Evolutionary conservation across 2,113 vertebrate genomes (phyloP).

Genomic region (Nestor notabilis): DNA sequence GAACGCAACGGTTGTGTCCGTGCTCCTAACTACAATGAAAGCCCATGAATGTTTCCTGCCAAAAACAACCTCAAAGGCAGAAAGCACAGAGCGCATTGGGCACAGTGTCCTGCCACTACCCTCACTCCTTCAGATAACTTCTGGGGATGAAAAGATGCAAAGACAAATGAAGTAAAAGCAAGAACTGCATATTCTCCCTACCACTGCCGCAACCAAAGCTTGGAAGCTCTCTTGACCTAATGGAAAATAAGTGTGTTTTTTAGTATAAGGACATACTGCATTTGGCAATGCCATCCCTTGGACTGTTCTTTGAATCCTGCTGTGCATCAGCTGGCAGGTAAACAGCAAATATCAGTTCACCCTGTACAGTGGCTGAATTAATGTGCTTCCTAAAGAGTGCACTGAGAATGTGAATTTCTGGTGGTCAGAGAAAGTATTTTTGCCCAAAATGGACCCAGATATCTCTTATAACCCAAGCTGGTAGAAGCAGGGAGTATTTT

Average conservation of each 20-base stretch:
- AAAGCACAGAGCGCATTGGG: rapidly evolving
- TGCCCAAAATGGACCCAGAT: background rate
- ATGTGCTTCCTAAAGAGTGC: slow-evolving; percentile 10
- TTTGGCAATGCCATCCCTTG: slow-evolving; percentile 43
- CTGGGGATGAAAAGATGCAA: background rate
- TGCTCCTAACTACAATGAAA: background rate
- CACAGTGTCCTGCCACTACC: background rate
- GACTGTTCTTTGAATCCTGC: slow-evolving; percentile 29
- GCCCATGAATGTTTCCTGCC: background rate
- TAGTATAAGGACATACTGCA: background rate
- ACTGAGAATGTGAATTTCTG: background rate
- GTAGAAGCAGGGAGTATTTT: background rate
- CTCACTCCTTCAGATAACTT: background rate
- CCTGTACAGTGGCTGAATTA: slow-evolving; percentile 21
- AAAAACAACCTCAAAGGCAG: background rate
- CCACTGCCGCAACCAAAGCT: background rate
- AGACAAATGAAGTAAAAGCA: background rate
- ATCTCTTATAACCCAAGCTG: background rate
- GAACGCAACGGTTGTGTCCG: rapidly evolving
- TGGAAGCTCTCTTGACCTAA: slow-evolving; percentile 7
- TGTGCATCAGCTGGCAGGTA: slow-evolving; percentile 58
- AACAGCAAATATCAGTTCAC: slow-evolving; percentile 29
- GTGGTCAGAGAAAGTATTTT: background rate
- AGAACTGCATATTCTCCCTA: background rate
- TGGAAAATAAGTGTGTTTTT: slow-evolving; percentile 3